Base-by-base conservation (phyloP, 2,113 vertebrate genomes). In the Mohoua ochrocephala region DNA sequence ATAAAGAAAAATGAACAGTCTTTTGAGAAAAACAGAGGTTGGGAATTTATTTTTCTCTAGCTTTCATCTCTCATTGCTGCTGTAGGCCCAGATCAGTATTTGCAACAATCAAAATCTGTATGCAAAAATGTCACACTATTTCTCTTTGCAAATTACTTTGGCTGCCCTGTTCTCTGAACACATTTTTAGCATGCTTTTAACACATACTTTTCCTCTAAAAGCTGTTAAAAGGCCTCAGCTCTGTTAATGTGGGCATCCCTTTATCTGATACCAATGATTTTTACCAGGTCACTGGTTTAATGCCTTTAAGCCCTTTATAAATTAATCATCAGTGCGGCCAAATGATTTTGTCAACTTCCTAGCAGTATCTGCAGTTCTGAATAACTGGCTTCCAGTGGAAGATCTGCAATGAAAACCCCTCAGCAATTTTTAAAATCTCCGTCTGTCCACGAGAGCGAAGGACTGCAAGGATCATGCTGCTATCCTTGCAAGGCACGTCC, bases 301-400 rank as follows among this genome's bases (percentile, higher is more conserved):
- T 97, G 93, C 88, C 94, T 95, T 94, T 96, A 87, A 97, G 95
- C 87, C 91, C 68, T 88, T 94, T 76, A 98, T 96, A 97, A 98
- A 97, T 97, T 97, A 97, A 94, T 95, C 96, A 97, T 97, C 94
- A 95, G 95, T 71, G 75, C 5, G 0, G 77, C 93, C 95, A 96
- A 88, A 95, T 75, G 74, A 80, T 88, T 97, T 93, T 95, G 86
- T 96, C 92, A 96, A 76, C 88, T 94, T 96, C 79, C 57, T 82
- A 93, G 67, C 84, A 84, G 69, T 84, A 94, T 95, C 79, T 96
- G 91, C 84, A 88, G 91, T 86, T 97, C 75, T 71, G 71, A 96
- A 75, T 84, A 86, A 86, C 79, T 45, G 64, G 44, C n/a, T 92
- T 74, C 56, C 68, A 86, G 24, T 30, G 60, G 60, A 86, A 74